phyloP scores from a whole-genome alignment of 2,113 vertebrate species.

The Xenopus laevis region DNA sequence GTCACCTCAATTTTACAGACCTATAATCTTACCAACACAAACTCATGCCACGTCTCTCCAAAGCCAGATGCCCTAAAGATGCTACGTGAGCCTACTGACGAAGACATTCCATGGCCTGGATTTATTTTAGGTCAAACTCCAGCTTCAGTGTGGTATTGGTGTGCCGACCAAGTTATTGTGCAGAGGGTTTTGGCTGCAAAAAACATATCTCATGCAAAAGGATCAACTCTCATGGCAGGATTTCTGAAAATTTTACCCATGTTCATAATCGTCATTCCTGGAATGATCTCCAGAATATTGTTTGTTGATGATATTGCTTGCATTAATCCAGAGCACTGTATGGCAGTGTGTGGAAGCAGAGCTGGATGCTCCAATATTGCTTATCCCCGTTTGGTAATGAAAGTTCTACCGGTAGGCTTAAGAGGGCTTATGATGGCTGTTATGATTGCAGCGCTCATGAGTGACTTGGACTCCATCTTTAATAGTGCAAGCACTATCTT shows the following conservation, averaged over 20 bases:
- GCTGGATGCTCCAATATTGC: constrained; percentile 97
- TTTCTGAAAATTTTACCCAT: constrained; percentile 92
- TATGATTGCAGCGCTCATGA: constrained; percentile 98
- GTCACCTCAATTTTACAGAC: constrained; percentile 78
- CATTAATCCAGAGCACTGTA: constrained; percentile 94
- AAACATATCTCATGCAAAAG: constrained; percentile 90
- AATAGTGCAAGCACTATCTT: constrained; percentile 98
- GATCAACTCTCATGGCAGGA: constrained; percentile 94
- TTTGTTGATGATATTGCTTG: constrained; percentile 88
- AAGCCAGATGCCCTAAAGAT: constrained; percentile 84
- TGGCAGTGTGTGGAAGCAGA: constrained; percentile 89
- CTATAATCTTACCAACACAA: constrained; percentile 82
- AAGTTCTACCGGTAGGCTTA: constrained; percentile 88
- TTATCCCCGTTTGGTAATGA: constrained; percentile 93
- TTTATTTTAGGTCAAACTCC: constrained; percentile 94
- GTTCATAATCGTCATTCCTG: constrained; percentile 96
- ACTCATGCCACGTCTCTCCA: constrained; percentile 81
- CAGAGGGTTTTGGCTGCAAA: constrained; percentile 94
- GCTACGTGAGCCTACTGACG: constrained; percentile 83
- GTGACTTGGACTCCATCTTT: constrained; percentile 96
- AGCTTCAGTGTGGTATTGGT: constrained; percentile 99
- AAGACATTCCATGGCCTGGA: constrained; percentile 95
- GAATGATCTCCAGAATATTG: constrained; percentile 95
- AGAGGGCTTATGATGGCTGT: constrained; percentile 98
- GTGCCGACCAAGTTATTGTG: constrained; percentile 96